These are phyloP conservation scores for Catocala fraxini DNA, from an alignment of 2,888 invertebrate species.

Conservation along the genomic window DNA sequence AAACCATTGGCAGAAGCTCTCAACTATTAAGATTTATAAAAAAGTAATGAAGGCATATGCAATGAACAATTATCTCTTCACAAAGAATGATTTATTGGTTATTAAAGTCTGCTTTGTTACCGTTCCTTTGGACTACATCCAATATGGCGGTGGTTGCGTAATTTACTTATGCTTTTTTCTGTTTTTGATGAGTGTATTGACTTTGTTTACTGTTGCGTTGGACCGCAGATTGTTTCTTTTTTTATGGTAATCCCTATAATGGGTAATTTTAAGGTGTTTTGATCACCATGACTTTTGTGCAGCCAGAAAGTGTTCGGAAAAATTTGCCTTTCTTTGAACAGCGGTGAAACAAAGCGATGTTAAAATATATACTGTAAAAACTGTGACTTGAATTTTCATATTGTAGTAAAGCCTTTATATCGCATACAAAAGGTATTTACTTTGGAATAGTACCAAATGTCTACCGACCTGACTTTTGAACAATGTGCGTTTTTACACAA, in stretches of 20 bases:
- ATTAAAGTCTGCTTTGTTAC: conserved; percentile 60
- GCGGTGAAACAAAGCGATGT: too few relatives aligned
- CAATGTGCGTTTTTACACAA: too few relatives aligned
- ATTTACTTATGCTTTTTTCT: conserved; percentile 43
- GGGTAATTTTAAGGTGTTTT: too few relatives aligned
- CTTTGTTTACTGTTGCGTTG: conserved; percentile 40
- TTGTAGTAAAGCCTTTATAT: too few relatives aligned
- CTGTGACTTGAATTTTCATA: too few relatives aligned
- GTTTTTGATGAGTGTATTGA: conserved; percentile 47
- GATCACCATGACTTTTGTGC: too few relatives aligned
- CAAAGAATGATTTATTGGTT: conserved; percentile 59
- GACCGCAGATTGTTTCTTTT: conserved; percentile 9
- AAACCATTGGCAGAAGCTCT: conserved; percentile 5
- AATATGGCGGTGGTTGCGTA: conserved; percentile 55
- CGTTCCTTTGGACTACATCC: conserved; percentile 58
- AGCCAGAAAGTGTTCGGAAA: too few relatives aligned
- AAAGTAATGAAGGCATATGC: conserved; percentile 24
- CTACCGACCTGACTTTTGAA: too few relatives aligned
- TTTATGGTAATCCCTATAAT: neutral
- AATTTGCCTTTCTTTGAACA: too few relatives aligned
- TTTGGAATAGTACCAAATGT: conserved; percentile 3
- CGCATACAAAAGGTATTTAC: too few relatives aligned
- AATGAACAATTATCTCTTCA: conserved; percentile 53
- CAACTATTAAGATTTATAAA: neutral
- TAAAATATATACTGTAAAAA: too few relatives aligned